Evolutionary conservation across 2,797 vertebrate genomes (phyloP), one percentile per base, ranked within the genome.

Genomic region (Taenioides sp.): DNA sequence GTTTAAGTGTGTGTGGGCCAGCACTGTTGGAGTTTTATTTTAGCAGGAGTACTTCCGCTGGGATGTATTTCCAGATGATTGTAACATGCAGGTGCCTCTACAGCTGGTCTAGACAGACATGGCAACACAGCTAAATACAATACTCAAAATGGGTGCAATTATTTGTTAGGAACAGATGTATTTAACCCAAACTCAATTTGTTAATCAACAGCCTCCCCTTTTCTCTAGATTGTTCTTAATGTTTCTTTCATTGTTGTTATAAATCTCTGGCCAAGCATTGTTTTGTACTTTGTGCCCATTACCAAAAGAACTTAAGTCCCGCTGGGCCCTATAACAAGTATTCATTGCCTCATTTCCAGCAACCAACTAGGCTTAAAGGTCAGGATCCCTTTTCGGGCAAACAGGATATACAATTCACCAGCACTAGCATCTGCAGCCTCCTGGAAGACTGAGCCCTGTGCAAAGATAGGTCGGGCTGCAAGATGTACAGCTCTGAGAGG

Each of bases 321-420:
- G 5, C 68, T 81, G 59, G 71, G 60, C 76, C 71, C 70, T 84
- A 85, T 82, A 90, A 82, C 73, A 78, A 77, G 67, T 58, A 57
- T 68, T 79, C 60, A 64, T 31, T 0, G 72, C 74, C 80, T 79
- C 80, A 80, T 82, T 86, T 84, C 74, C 70, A 61, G 66, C 65
- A 63, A 80, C 73, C 78, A 72, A 67, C 68, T 81, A 57, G 37
- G 65, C 82, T 14, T 73, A 88, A 88, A 90, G 88, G 88, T 89
- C 85, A 87, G 83, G 70, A 73, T 76, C 22, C 68, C 74, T 73
- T 62, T 79, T 83, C 66, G 72, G 76, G 81, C 69, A 70, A 47
- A 34, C 65, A 49, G 85, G 77, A 82, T 69, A 71, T 72, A 76
- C 72, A 85, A 76, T 72, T 73, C 72, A 23, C 43, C 81, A 80